Percentiles rank a stretch among this genome's conserved stretches.
phyloP scores from a whole-genome alignment of 2,113 vertebrate genomes.

The Prolemur simus region DNA sequence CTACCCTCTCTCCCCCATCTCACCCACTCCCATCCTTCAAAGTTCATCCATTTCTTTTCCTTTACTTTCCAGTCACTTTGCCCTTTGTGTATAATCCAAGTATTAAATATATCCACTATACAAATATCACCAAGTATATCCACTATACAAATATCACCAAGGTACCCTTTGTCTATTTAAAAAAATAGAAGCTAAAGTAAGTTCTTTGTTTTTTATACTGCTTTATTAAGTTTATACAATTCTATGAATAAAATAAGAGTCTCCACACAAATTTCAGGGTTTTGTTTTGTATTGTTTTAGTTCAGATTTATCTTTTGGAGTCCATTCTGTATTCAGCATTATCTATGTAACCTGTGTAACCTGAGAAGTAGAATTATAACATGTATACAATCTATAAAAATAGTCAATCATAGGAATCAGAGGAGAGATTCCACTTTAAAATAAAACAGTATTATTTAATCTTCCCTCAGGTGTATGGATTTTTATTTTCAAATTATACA shows the following conservation, averaged over 20 bases:
- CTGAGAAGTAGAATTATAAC: background rate
- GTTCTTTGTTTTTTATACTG: background rate
- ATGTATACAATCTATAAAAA: background rate
- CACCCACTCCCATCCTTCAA: background rate
- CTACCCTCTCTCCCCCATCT: rapidly evolving
- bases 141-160: background rate
- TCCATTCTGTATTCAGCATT: background rate
- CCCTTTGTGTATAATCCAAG: background rate
- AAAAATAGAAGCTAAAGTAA: background rate
- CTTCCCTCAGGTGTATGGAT: background rate
- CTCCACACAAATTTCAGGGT: background rate
- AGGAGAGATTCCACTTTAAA: background rate
- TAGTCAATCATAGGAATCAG: background rate
- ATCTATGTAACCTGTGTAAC: background rate
- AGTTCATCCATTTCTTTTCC: background rate
- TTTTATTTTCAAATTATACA: background rate
- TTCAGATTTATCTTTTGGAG: background rate
- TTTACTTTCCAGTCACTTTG: background rate
- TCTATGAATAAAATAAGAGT: background rate
- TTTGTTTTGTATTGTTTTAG: background rate
- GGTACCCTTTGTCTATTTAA: background rate
- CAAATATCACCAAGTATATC: background rate
- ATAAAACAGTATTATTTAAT: background rate
- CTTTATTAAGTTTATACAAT: background rate
- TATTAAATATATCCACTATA: background rate